Conservation (phyloP, 2,888 invertebrate genomes). For the Meloe dianella region DNA sequence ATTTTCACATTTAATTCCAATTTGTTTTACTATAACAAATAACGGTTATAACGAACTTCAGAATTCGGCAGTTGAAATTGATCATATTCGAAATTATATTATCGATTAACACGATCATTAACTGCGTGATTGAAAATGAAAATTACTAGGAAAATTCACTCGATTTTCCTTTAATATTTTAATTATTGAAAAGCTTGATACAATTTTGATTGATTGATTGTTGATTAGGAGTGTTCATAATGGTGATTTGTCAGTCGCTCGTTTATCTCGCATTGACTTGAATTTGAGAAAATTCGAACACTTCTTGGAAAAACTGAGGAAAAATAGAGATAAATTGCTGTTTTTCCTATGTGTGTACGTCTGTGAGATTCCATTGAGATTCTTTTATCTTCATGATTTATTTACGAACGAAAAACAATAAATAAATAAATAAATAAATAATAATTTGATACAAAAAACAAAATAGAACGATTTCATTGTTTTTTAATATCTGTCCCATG, state of each 20-base stretch:
- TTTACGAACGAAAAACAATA: neutral
- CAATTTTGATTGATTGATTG: neutral
- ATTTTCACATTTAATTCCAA: too few species aligned
- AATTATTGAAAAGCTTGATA: neutral
- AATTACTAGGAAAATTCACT: neutral
- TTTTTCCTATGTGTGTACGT: neutral
- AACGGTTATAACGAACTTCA: too few species aligned
- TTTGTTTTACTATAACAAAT: too few species aligned
- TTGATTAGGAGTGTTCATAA: neutral
- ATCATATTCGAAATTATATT: neutral
- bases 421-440: slow-evolving; percentile 7
- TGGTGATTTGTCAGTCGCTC: neutral
- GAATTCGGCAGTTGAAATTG: too few species aligned
- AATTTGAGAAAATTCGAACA: neutral
- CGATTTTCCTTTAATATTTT: neutral
- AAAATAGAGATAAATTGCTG: neutral
- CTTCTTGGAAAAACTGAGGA: neutral
- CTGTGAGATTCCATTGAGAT: neutral
- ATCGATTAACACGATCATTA: neutral
- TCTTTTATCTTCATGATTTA: slow-evolving; percentile 4
- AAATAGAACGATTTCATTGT: neutral
- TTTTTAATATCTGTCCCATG: neutral
- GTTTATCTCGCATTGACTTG: neutral
- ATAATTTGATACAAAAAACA: neutral
- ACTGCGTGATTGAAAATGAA: neutral